Conservation (phyloP, 2,113 vertebrate species). For the Murina feae region DNA sequence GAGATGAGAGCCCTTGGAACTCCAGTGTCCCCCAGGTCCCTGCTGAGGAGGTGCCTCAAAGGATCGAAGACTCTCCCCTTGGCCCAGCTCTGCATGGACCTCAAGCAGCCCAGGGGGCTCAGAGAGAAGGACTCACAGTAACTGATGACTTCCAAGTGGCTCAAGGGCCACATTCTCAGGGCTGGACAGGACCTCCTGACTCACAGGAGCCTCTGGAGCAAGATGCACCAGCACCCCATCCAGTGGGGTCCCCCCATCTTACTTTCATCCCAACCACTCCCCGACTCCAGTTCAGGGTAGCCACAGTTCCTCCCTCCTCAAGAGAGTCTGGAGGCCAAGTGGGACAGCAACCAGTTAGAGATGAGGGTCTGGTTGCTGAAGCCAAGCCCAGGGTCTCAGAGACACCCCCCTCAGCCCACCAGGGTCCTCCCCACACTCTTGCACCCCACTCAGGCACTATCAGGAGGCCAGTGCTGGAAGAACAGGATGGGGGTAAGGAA, state of each 20-base stretch:
- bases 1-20: not conserved
- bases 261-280: not conserved
- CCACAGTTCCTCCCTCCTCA: not conserved
- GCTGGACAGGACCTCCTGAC: not conserved
- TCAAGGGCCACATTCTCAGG: conserved; percentile 2
- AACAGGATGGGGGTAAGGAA: not conserved
- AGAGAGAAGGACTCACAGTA: not conserved
- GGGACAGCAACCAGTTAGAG: not conserved
- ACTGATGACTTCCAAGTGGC: conserved; percentile 49
- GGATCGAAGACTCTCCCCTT: not conserved
- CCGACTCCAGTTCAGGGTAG: not conserved
- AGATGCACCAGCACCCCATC: not conserved
- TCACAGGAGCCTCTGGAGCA: not conserved
- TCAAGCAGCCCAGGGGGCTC: not conserved
- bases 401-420: not conserved
- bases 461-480: not conserved
- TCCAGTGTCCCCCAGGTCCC: not conserved
- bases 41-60: not conserved
- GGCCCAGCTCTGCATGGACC: conserved; percentile 36
- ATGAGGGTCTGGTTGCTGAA: not conserved
- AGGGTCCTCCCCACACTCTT: not conserved
- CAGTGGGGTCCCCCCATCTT: not conserved
- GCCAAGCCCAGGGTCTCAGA: not conserved
- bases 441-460: not conserved
- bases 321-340: not conserved